A percentile compares a stretch with the other conserved stretches of the same genome.
Evolutionary conservation across 2,888 invertebrate species (phyloP).

Genomic region (Noctua comes): DNA sequence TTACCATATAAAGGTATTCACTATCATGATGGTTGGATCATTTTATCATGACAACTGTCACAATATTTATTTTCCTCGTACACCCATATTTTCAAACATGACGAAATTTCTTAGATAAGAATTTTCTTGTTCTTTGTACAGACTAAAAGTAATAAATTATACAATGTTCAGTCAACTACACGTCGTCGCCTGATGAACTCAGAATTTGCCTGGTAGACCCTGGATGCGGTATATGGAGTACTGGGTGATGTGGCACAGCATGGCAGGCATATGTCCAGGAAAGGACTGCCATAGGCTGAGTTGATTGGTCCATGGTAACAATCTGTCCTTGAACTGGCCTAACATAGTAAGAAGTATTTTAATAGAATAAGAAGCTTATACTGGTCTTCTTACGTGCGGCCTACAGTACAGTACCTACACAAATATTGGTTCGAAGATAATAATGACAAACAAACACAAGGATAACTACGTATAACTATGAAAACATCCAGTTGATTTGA

Average conservation of each 20-base stretch:
- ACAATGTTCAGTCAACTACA: not conserved
- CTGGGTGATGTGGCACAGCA: not conserved
- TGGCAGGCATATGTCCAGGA: not conserved
- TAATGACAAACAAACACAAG: not conserved
- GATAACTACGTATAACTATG: not conserved
- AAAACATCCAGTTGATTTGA: not conserved
- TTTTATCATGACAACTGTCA: not conserved
- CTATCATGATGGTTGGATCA: not conserved
- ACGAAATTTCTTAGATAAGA: not conserved
- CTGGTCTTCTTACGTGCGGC: not conserved
- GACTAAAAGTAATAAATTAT: not conserved
- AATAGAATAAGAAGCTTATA: not conserved
- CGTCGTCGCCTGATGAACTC: not conserved
- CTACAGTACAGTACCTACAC: not conserved
- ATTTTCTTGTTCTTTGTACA: not conserved
- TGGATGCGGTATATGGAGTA: not conserved
- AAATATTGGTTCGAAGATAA: not conserved
- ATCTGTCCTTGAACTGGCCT: not conserved
- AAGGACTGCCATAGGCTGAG: not conserved
- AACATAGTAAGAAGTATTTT: not conserved
- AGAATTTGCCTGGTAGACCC: not conserved
- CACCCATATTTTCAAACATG: not conserved
- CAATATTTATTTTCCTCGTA: not conserved
- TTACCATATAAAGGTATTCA: conserved; percentile 10
- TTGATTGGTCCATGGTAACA: not conserved